These are phyloP conservation scores for Pseudochirops cupreus DNA, from an alignment of 2,797 vertebrate species.

Conservation along the genomic window DNA sequence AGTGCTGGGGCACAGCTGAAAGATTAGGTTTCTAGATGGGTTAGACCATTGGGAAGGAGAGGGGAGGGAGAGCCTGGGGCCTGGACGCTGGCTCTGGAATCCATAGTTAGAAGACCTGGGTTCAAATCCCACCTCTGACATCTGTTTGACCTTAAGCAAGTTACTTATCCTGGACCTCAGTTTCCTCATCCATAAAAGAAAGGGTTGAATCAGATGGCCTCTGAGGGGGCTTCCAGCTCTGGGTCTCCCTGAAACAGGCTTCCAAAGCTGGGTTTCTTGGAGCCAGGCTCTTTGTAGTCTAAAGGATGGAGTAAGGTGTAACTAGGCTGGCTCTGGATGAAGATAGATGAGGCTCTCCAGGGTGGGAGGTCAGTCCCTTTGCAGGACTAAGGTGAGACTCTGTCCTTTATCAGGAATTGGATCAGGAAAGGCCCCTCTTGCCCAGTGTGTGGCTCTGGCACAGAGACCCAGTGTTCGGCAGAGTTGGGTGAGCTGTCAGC, in stretches of 20 bases:
- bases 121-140: not conserved
- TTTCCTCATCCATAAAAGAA: not conserved
- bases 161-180: not conserved
- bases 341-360: not conserved
- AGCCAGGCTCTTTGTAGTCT: not conserved
- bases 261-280: not conserved
- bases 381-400: not conserved
- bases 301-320: not conserved
- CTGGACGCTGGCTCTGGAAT: no score
- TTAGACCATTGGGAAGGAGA: no score
- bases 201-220: not conserved
- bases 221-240: not conserved
- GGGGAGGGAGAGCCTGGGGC: not conserved
- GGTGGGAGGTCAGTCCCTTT: not conserved
- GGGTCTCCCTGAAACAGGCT: no score
- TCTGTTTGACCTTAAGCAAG: not conserved
- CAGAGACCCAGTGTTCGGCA: slow-evolving; percentile 92
- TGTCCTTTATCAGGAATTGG: slow-evolving; percentile 89
- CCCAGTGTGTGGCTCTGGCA: slow-evolving; percentile 95
- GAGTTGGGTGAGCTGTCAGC: slow-evolving; percentile 94
- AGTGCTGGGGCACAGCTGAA: not conserved
- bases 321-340: not conserved
- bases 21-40: not conserved
- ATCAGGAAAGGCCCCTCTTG: slow-evolving; percentile 92
- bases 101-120: not conserved